Conservation (phyloP, 1,140 invertebrate species). For the Pseudomyrmex flavicornis region DNA sequence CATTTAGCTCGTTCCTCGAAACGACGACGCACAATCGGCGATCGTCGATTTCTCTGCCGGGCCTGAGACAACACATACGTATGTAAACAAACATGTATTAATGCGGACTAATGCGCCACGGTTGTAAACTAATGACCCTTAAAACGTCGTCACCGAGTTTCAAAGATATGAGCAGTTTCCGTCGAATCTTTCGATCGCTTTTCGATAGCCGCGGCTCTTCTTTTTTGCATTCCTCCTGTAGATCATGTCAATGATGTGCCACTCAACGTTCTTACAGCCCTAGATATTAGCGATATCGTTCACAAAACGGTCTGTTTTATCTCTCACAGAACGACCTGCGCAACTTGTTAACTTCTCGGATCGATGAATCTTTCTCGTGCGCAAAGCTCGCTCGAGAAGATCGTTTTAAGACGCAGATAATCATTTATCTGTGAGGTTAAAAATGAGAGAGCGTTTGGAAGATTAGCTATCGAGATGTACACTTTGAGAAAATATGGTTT, state of each 20-base stretch:
- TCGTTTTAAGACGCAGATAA: conserved; percentile 22
- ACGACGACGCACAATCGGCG: conserved; percentile 85
- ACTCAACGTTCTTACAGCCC: conserved; percentile 75
- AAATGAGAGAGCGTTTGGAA: background rate
- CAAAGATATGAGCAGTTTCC: conserved; percentile 42
- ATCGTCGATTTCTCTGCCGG: conserved; percentile 50
- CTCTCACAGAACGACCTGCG: conserved; percentile 7
- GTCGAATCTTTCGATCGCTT: conserved; percentile 16
- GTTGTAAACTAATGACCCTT: conserved; percentile 69
- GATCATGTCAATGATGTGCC: conserved; percentile 81
- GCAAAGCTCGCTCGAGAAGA: conserved; percentile 39
- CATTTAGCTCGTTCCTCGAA: conserved; percentile 77
- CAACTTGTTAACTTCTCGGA: conserved; percentile 35
- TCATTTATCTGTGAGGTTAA: conserved; percentile 29
- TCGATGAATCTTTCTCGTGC: conserved; percentile 42
- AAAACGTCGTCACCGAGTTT: conserved; percentile 41
- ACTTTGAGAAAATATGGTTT: conserved; percentile 18
- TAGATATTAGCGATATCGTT: conserved; percentile 71
- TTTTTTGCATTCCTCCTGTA: conserved; percentile 72
- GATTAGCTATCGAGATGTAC: conserved; percentile 15
- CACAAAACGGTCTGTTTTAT: conserved; percentile 32
- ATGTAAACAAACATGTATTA: conserved; percentile 72
- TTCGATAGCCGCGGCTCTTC: conserved; percentile 13
- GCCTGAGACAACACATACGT: conserved; percentile 35
- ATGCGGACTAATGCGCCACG: conserved; percentile 72